A percentile compares a stretch with the other conserved stretches of the same genome.
These are phyloP conservation scores for Melinopterus prodromus DNA, from an alignment of 2,888 invertebrate species.

Conservation along the genomic window DNA sequence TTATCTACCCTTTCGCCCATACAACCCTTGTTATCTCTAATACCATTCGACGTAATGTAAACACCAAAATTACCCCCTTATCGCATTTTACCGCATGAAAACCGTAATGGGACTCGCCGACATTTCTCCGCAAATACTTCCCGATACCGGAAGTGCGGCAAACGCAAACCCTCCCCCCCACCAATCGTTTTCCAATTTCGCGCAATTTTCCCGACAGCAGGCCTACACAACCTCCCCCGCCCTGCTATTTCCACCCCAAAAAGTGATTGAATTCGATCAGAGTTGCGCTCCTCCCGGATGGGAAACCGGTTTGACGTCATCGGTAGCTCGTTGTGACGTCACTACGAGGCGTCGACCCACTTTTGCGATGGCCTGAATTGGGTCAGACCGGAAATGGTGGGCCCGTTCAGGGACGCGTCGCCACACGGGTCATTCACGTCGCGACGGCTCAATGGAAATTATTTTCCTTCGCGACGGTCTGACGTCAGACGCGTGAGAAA, in stretches of 20 bases:
- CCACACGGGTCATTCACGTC: neutral
- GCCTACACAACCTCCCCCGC: neutral
- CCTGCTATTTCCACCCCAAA: neutral
- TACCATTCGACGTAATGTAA: neutral
- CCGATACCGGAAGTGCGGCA: neutral
- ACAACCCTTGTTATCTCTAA: neutral
- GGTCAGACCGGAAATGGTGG: neutral
- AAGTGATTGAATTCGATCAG: neutral
- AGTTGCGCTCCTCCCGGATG: neutral
- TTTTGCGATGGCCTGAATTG: neutral
- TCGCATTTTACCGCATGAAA: neutral
- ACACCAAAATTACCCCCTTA: neutral
- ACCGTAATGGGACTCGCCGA: neutral
- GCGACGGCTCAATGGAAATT: neutral
- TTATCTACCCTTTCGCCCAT: neutral
- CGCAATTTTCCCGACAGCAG: neutral
- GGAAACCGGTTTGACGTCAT: neutral
- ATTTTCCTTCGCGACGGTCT: neutral
- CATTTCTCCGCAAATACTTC: too few relatives aligned
- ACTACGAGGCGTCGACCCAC: neutral
- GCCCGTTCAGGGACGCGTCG: neutral
- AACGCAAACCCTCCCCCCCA: neutral
- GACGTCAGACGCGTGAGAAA: neutral
- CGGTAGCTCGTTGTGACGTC: neutral
- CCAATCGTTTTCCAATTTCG: neutral